A percentile compares a stretch with the other conserved stretches of the same genome.
Evolutionary conservation across 2,113 vertebrate species (phyloP).

Genomic region (Podarcis muralis): DNA sequence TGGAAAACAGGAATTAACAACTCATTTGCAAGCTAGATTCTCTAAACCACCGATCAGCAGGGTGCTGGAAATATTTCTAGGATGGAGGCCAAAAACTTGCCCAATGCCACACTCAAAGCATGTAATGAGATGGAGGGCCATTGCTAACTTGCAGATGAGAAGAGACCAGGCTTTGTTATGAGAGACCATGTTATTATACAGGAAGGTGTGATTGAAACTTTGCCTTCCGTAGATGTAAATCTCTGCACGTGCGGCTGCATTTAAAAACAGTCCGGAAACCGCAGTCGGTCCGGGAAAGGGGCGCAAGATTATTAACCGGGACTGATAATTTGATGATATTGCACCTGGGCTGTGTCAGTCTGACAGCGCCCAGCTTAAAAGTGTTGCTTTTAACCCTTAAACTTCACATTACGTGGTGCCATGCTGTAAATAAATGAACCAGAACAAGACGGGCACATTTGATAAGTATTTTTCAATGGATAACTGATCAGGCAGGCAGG

Average conservation of each 20-base stretch:
- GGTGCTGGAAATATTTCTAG: conserved; percentile 27
- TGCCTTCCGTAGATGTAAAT: not conserved
- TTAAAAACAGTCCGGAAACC: too few relatives aligned
- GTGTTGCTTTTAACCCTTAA: too few relatives aligned
- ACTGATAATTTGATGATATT: too few relatives aligned
- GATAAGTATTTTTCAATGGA: not conserved
- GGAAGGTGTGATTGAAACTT: not conserved
- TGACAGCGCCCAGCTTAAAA: too few relatives aligned
- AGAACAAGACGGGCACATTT: too few relatives aligned
- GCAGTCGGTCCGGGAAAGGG: too few relatives aligned
- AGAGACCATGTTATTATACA: not conserved
- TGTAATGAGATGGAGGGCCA: conserved; percentile 2
- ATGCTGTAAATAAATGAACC: too few relatives aligned
- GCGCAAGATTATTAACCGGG: too few relatives aligned
- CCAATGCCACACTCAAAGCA: not conserved
- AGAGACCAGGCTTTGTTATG: not conserved
- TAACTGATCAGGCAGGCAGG: not conserved
- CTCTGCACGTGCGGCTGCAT: too few relatives aligned
- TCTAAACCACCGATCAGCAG: conserved; percentile 9
- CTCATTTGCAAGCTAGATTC: conserved; percentile 27
- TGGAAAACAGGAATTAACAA: conserved; percentile 25
- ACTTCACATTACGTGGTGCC: too few relatives aligned
- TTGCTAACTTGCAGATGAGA: not conserved
- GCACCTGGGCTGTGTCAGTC: too few relatives aligned
- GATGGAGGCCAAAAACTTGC: conserved; percentile 23